Evolutionary conservation across 2,888 invertebrate species (phyloP).

Genomic region (Polylopha cassiicola): DNA sequence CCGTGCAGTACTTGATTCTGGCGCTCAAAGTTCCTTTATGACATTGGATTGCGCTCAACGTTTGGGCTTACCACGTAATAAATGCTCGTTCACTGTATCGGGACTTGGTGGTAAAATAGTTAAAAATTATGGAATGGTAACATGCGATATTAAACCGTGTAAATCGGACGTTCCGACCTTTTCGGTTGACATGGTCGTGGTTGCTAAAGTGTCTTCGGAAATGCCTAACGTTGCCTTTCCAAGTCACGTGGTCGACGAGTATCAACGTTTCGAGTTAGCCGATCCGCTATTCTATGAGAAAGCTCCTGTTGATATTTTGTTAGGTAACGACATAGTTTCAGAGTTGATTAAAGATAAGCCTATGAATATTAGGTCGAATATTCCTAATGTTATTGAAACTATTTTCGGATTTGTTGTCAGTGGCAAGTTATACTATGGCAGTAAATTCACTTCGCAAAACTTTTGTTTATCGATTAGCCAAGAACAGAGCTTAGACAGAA

Average conservation of each 20-base stretch:
- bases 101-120: background rate
- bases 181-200: conserved; percentile 1
- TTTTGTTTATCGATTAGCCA: background rate
- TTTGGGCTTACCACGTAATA: background rate
- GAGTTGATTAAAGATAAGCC: background rate
- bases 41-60: no score
- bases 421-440: background rate
- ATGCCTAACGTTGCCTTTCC: background rate
- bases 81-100: background rate
- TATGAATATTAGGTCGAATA: background rate
- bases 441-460: background rate
- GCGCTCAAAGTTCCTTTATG: no score
- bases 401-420: background rate
- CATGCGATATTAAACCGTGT: background rate
- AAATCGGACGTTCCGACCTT: background rate
- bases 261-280: background rate
- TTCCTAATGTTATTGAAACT: background rate
- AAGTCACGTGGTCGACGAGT: background rate
- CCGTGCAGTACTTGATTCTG: background rate
- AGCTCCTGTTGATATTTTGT: background rate
- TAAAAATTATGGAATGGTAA: conserved; percentile 1
- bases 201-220: background rate
- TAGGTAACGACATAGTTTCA: background rate
- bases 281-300: background rate
- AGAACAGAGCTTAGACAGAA: conserved; percentile 1